Percentiles rank a stretch among this genome's conserved stretches.
These are phyloP conservation scores for Leucania comma DNA, from an alignment of 2,888 invertebrate genomes.

Conservation along the genomic window DNA sequence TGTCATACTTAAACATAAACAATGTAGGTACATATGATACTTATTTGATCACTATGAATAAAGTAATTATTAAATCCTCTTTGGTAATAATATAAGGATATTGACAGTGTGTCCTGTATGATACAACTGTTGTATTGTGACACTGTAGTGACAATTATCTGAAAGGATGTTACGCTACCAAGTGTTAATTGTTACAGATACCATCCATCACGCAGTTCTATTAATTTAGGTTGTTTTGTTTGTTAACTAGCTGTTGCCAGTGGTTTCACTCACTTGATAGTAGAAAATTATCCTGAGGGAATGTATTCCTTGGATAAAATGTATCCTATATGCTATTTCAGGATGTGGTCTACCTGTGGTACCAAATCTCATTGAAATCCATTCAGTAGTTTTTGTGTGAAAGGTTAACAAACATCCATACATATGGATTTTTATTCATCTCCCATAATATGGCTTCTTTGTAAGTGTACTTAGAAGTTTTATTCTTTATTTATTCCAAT, in stretches of 20 bases:
- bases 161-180: slow-evolving; percentile 54
- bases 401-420: too few relatives aligned
- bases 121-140: slow-evolving; percentile 36
- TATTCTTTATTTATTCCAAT: neutral
- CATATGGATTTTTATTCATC: too few relatives aligned
- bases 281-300: too few relatives aligned
- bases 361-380: too few relatives aligned
- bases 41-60: slow-evolving; percentile 16
- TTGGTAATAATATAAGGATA: slow-evolving; percentile 9
- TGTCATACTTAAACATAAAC: slow-evolving; percentile 8
- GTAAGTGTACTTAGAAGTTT: neutral
- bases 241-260: neutral
- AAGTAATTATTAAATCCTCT: neutral
- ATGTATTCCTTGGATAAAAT: too few relatives aligned
- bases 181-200: slow-evolving; percentile 53
- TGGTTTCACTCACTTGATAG: too few relatives aligned
- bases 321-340: too few relatives aligned
- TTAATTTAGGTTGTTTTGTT: slow-evolving; percentile 35
- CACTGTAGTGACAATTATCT: slow-evolving; percentile 55
- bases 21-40: slow-evolving; percentile 2
- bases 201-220: slow-evolving; percentile 16
- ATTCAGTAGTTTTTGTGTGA: too few relatives aligned
- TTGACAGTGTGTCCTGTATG: slow-evolving; percentile 21
- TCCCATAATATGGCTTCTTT: neutral
- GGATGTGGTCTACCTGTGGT: too few relatives aligned